Conservation (phyloP, 2,113 vertebrate genomes). For the Zosterops pallidus region DNA sequence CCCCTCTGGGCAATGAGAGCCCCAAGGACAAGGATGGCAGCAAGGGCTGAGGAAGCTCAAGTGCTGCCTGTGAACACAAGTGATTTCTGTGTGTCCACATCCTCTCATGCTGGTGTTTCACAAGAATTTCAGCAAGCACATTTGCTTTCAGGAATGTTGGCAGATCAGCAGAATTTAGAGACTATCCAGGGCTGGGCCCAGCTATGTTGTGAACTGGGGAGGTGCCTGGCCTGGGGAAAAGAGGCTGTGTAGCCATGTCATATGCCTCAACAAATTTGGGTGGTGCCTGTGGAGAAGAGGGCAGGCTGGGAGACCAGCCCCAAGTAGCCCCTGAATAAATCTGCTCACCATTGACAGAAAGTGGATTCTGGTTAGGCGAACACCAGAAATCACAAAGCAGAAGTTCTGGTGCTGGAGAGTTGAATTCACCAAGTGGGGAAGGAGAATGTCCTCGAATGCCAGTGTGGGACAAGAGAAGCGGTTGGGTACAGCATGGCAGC, state of each 20-base stretch:
- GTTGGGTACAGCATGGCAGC: neutral
- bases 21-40: too few relatives aligned
- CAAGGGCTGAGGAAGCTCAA: neutral
- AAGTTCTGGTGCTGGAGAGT: rapidly evolving
- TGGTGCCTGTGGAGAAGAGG: neutral
- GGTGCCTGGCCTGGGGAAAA: neutral
- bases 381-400: neutral
- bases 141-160: neutral
- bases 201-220: neutral
- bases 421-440: neutral
- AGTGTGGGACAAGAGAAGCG: rapidly evolving
- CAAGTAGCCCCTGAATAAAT: neutral
- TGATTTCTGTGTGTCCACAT: neutral
- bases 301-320: neutral
- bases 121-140: neutral
- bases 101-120: neutral
- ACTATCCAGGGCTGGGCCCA: neutral
- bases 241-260: neutral
- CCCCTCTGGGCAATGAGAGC: rapidly evolving
- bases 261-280: neutral
- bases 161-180: neutral
- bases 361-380: neutral
- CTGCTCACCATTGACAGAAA: neutral
- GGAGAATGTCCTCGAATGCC: neutral
- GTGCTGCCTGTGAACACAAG: neutral